Conservation (phyloP, 2,797 vertebrate genomes). For the Mormyrus proboscirostris region DNA sequence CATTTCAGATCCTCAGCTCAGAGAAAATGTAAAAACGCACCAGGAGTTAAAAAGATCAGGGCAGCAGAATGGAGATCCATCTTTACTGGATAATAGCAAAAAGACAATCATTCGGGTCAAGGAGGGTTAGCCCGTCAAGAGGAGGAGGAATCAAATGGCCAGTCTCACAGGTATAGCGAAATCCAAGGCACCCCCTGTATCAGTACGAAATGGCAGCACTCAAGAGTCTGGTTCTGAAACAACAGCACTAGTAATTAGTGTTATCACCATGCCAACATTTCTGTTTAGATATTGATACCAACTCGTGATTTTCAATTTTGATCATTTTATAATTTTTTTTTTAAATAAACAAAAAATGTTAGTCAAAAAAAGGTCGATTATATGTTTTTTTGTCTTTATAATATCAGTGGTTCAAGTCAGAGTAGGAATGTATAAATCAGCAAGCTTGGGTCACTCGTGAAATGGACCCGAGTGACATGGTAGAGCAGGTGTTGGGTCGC, state of each 20-base stretch:
- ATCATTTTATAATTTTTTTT: background rate
- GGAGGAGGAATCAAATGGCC: background rate
- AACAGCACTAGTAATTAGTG: background rate
- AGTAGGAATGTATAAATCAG: background rate
- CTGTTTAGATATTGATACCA: background rate
- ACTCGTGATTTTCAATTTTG: background rate
- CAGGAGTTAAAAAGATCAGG: background rate
- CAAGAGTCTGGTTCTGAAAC: background rate
- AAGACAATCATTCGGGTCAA: background rate
- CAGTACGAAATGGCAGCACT: background rate
- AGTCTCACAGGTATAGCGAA: background rate
- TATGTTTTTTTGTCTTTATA: background rate
- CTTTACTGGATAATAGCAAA: background rate
- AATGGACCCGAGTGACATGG: background rate
- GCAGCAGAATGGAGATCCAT: background rate
- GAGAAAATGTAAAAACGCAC: background rate
- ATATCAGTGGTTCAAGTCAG: background rate
- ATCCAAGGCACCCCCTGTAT: background rate
- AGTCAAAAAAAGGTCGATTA: background rate
- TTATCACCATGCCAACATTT: background rate
- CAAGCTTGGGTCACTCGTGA: background rate
- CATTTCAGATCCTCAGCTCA: background rate
- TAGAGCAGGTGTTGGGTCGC: background rate
- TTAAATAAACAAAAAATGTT: background rate
- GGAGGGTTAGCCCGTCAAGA: background rate